Base-by-base conservation (phyloP, 2,113 vertebrate genomes). In the Pholis gunnellus region DNA sequence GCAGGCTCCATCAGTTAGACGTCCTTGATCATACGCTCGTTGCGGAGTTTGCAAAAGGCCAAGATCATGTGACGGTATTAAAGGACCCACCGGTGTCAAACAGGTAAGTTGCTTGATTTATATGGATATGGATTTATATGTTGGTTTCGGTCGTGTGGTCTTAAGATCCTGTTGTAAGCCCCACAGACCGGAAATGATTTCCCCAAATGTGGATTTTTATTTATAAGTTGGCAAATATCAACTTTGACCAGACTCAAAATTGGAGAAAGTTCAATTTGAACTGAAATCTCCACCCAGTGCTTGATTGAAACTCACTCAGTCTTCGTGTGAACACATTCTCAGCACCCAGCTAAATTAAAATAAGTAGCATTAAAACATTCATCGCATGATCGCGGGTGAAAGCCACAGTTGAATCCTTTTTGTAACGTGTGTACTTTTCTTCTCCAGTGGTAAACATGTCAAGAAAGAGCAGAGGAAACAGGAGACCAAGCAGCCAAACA, bases 21-120 rank as follows among this genome's bases (percentile, higher is more conserved):
- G 91, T 99, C 83, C 91, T 99, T 81, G 96, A 95, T 83, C 97
- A 96, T 67, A 97, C 96, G 0, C 96, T 99, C 65, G 96, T 98
- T 66, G 98, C 95, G 59, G 97, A 98, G 90, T 98, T 97, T 93
- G 97, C 97, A 0, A 98, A 96, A 93, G 97, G 96, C 17, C 96
- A 98, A 89, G 97, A 98, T 54, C 88, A 84, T 5, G 44, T 94
- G 44, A 95, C 94, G 2, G 94, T 95, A 9, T 91, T 96, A 68
- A 97, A 95, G 86, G 96, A 97, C 42, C 91, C 96, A 31, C 95
- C 95, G 22, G 85, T 92, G 61, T 93, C 95, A 59, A 94, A 96
- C 76, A 96, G 92, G 95, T 95, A 85, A 2, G 71, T 65, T 7
- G 29, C 10, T 34, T 57, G 2, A 59, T 34, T 5, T 6, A 36